These are phyloP conservation scores for Erynnis tages DNA, from an alignment of 2,888 invertebrate genomes.

Conservation along the genomic window DNA sequence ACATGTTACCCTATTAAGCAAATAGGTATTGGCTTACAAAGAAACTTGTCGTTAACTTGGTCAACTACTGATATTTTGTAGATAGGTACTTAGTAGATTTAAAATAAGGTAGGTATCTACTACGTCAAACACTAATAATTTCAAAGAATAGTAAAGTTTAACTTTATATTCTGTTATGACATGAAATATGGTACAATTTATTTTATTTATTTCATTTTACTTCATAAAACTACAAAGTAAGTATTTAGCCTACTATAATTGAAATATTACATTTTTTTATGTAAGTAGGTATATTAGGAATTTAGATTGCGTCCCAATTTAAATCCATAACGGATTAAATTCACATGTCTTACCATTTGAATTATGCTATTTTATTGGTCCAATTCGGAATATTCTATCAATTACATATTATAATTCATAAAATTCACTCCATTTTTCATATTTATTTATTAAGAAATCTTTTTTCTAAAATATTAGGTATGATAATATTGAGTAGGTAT, in stretches of 20 bases:
- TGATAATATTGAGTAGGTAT: too few relatives aligned
- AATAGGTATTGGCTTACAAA: background rate
- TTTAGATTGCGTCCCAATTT: slow-evolving; percentile 12
- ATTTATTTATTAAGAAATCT: too few relatives aligned
- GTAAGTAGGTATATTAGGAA: background rate
- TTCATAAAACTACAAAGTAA: too few relatives aligned
- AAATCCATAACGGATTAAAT: slow-evolving; percentile 11
- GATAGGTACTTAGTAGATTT: background rate
- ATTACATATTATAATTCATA: background rate
- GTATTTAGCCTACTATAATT: too few relatives aligned
- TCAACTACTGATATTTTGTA: background rate
- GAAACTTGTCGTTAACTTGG: background rate
- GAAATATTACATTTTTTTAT: background rate
- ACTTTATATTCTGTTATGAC: slow-evolving; percentile 7
- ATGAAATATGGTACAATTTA: background rate
- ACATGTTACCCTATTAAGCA: too few relatives aligned
- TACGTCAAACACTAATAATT: background rate
- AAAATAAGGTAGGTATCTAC: background rate
- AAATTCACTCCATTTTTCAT: background rate
- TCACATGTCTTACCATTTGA: background rate
- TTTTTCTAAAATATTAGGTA: too few relatives aligned
- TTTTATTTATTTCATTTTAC: too few relatives aligned
- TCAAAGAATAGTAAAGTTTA: slow-evolving; percentile 4
- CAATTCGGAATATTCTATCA: slow-evolving; percentile 22
- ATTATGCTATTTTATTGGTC: slow-evolving; percentile 28